Conservation (phyloP, 1,140 invertebrate genomes). For the Zaprionus taronus region DNA sequence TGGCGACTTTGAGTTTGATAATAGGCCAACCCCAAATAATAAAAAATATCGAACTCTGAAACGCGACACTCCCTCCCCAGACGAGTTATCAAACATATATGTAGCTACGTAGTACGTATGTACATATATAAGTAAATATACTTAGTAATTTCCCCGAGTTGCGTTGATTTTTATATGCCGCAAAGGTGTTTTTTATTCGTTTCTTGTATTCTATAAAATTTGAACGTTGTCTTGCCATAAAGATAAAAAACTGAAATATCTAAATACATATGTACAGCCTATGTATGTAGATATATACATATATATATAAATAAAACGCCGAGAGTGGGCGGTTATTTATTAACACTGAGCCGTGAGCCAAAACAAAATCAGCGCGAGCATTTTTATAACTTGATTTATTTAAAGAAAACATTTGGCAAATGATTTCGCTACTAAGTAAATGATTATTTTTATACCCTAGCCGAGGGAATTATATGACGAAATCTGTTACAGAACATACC, state of each 20-base stretch:
- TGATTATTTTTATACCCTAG: conserved; percentile 44
- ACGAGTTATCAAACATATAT: conserved; percentile 48
- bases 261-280: conserved; percentile 3
- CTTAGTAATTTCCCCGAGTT: conserved; percentile 44
- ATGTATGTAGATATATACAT: conserved; percentile 36
- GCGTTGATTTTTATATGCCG: conserved; percentile 56
- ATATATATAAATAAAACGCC: conserved; percentile 39
- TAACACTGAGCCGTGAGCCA: conserved; percentile 62
- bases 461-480: conserved; percentile 26
- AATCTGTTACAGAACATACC: neutral
- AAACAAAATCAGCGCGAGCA: conserved; percentile 68
- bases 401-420: conserved; percentile 69
- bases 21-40: conserved; percentile 36
- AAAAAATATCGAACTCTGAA: conserved; percentile 26
- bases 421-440: conserved; percentile 49
- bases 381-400: conserved; percentile 82
- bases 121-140: neutral
- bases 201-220: conserved; percentile 57
- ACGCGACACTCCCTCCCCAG: conserved; percentile 48
- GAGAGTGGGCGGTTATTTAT: conserved; percentile 77
- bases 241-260: conserved; percentile 54
- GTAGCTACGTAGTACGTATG: neutral
- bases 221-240: conserved; percentile 55
- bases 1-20: conserved; percentile 61
- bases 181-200: conserved; percentile 26